Percentiles rank a stretch among this genome's conserved stretches.
Evolutionary conservation across 2,888 invertebrate species (phyloP).

Genomic region (Choristoneura rosaceana): DNA sequence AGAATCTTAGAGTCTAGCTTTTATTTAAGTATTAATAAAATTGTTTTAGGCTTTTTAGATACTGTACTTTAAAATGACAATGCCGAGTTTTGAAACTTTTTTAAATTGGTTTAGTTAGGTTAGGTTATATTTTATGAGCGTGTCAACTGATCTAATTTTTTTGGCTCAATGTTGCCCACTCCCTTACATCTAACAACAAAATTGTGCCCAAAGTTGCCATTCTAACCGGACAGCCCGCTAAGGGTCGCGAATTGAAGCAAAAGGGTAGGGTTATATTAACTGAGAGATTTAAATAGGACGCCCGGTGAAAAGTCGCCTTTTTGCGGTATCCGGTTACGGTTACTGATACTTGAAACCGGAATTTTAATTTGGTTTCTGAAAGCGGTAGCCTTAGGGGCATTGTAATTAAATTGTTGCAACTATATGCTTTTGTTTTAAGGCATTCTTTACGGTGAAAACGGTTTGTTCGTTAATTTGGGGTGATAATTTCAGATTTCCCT

Average conservation of each 20-base stretch:
- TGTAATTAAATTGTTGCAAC: neutral
- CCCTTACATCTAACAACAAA: conserved; percentile 54
- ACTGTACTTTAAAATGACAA: no score
- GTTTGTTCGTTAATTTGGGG: neutral
- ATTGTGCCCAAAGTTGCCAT: conserved; percentile 62
- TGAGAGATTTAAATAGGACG: conserved; percentile 60
- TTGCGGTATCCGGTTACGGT: conserved; percentile 51
- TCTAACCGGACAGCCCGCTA: conserved; percentile 50
- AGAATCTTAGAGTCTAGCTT: no score
- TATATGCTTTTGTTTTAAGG: conserved; percentile 2
- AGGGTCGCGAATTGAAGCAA: conserved; percentile 35
- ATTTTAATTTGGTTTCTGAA: conserved; percentile 29
- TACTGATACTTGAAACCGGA: conserved; percentile 26
- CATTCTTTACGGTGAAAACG: neutral
- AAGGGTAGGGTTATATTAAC: conserved; percentile 61
- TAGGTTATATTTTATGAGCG: no score
- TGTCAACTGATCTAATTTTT: neutral
- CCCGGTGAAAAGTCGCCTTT: conserved; percentile 55
- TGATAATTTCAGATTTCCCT: no score
- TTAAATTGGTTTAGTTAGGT: no score
- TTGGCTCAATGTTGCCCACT: conserved; percentile 41
- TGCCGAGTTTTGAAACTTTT: no score
- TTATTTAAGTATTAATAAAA: no score
- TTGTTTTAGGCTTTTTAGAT: no score
- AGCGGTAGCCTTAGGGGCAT: neutral